phyloP scores from a whole-genome alignment of 2,797 vertebrate species.

The Choloepus didactylus region DNA sequence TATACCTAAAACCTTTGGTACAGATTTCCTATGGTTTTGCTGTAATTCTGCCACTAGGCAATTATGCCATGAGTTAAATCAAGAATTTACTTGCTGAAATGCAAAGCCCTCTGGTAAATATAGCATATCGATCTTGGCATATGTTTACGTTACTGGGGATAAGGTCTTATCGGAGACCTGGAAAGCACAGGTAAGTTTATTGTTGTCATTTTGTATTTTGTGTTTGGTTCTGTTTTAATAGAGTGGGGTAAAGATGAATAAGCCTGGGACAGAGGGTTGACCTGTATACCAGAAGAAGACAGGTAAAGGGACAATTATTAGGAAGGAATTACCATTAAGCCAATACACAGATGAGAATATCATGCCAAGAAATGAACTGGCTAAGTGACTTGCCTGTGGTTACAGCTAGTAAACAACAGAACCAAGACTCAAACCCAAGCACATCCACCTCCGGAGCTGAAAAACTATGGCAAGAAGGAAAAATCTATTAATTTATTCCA shows the following conservation, averaged over 20 bases:
- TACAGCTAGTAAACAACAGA: not conserved
- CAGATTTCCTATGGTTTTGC: not conserved
- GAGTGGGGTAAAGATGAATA: not conserved
- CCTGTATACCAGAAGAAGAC: not conserved
- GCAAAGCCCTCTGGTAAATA: conserved; percentile 21
- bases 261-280: not conserved
- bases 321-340: not conserved
- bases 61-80: not conserved
- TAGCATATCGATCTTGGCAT: not conserved
- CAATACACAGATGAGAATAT: not conserved
- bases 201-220: not conserved
- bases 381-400: not conserved
- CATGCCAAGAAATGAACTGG: not conserved
- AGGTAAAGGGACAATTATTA: not conserved
- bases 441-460: not conserved
- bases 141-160: not conserved
- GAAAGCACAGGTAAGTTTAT: not conserved
- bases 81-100: not conserved
- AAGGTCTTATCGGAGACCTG: not conserved
- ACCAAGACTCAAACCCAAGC: not conserved
- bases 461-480: not conserved
- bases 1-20: not conserved
- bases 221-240: not conserved
- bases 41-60: not conserved
- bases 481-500: not conserved